Evolutionary conservation across 1,140 invertebrate species (phyloP), one percentile per base, ranked within the genome.

Genomic region (Rhopalosiphum maidis): DNA sequence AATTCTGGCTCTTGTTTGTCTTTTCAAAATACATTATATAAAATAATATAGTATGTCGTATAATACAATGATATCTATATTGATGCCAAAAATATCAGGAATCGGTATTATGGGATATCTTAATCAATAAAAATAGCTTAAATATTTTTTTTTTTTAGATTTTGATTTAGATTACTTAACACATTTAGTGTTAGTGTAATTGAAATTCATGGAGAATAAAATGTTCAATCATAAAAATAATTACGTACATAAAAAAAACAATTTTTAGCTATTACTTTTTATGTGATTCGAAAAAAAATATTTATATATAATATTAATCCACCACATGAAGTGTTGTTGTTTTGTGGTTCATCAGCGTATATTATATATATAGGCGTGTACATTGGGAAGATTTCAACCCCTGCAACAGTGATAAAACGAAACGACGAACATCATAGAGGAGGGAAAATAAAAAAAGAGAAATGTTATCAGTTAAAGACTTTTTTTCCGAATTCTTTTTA

Each of bases 391-490:
- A 48, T 82, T 77, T n/a, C 60, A 5, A 83, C 90, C 90, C 90
- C 68, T n/a, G 30, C 15, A 83, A 51, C 6, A 83, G 90, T 92
- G 90, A 92, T 92, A 92, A 92, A 92, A 92, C n/a, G n/a, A 37
- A 92, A 92, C 46, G 90, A 91, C 55, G 30, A 89, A 89, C 88
- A 89, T 89, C 55, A 43, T 43, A 77, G 55, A 91, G 90, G 90
- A 51, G 60, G 68, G 43, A 82, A 48, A 83, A 92, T 41, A 92
- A 92, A 92, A 91, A 91, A 92, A 48, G 90, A 92, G 25, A 54
- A 93, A 93, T 86, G 91, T 54, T 93, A 93, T 93, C 91, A 86
- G 91, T 85, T 93, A 54, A 85, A 85, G 91, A 82, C 48, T 83
- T 83, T 82, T 83, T 85, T 93, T 41, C 86, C 48, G 48, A 85